phyloP scores from a whole-genome alignment of 2,113 vertebrate genomes.

The Macrotus californicus region DNA sequence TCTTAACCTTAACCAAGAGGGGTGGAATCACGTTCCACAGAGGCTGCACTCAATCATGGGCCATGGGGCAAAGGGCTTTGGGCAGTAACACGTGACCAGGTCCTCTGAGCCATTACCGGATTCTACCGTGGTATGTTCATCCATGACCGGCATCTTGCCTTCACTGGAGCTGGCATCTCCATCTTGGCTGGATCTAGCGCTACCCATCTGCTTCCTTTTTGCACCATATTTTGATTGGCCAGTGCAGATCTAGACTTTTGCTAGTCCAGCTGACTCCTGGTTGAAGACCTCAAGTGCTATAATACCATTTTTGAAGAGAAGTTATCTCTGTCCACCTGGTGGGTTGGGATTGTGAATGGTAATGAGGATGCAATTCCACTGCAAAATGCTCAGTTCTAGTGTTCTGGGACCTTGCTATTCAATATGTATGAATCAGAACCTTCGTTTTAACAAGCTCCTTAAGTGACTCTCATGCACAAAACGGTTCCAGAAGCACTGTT shows the following conservation, averaged over 20 bases:
- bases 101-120: slow-evolving; percentile 93
- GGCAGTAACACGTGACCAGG: slow-evolving; percentile 93
- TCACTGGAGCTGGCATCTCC: slow-evolving; percentile 92
- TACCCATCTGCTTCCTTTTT: slow-evolving; percentile 69
- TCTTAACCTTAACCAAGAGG: slow-evolving; percentile 94
- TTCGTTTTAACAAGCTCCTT: neutral
- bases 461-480: neutral
- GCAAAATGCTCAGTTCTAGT: neutral
- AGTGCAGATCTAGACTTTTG: neutral
- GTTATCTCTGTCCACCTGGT: neutral
- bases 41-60: slow-evolving; percentile 94
- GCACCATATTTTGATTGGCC: neutral
- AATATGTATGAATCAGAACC: neutral
- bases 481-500: neutral
- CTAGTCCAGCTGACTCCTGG: neutral
- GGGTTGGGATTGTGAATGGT: neutral
- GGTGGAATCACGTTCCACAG: slow-evolving; percentile 90
- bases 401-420: neutral
- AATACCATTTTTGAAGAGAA: neutral
- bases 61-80: slow-evolving; percentile 90
- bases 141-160: slow-evolving; percentile 90
- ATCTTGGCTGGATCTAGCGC: slow-evolving; percentile 85
- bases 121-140: slow-evolving; percentile 94
- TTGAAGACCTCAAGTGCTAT: neutral
- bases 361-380: neutral